Evolutionary conservation across 1,140 invertebrate species (phyloP).

Genomic region (Diabrotica virgifera): DNA sequence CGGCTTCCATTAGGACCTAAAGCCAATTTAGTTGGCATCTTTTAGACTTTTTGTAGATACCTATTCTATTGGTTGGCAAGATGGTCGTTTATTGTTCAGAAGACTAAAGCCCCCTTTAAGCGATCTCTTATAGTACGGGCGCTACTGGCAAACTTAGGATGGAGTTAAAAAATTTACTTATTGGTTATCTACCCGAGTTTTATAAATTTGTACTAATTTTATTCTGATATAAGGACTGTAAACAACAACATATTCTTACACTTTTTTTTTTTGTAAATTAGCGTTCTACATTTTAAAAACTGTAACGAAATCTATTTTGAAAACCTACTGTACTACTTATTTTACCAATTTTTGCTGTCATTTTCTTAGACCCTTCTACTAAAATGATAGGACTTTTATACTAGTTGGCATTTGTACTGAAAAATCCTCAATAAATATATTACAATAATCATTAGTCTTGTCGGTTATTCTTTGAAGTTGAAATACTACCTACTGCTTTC

Average conservation of each 20-base stretch:
- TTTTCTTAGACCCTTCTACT: not conserved
- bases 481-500: not conserved
- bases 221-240: too few species aligned
- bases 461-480: conserved; percentile 1
- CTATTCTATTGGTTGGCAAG: conserved; percentile 4
- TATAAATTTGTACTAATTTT: too few species aligned
- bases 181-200: too few species aligned
- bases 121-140: not conserved
- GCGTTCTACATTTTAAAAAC: too few species aligned
- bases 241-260: too few species aligned
- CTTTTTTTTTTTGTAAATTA: too few species aligned
- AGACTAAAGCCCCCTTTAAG: not conserved
- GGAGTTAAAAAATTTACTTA: too few species aligned
- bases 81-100: not conserved
- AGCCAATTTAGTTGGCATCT: conserved; percentile 3
- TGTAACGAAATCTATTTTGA: too few species aligned
- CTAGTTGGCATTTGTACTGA: conserved; percentile 9
- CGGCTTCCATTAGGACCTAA: conserved; percentile 7
- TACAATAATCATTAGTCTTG: conserved; percentile 4
- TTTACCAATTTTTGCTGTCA: too few species aligned
- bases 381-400: not conserved
- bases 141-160: too few species aligned
- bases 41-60: conserved; percentile 15
- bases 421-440: conserved; percentile 10
- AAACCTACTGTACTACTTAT: too few species aligned